A percentile compares a stretch with the other conserved stretches of the same genome.
Conservation (phyloP, 1,140 invertebrate species). For the Gonioctena quinquepunctata region DNA sequence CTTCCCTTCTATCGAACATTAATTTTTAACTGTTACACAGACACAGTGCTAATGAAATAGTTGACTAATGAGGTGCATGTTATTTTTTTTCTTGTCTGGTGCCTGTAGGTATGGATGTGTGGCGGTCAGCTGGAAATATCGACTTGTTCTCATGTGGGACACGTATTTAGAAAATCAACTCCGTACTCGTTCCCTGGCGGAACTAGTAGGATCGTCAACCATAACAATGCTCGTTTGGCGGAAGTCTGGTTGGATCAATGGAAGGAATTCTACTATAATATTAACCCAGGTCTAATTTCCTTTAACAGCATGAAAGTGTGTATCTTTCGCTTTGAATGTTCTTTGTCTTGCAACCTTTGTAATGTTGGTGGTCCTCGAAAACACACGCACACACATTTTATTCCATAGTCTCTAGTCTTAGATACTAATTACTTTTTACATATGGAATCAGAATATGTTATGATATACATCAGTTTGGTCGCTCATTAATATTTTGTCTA, state of each 20-base stretch:
- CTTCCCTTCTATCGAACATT: neutral
- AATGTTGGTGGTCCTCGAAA: too few relatives aligned
- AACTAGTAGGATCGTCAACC: slow-evolving; percentile 96
- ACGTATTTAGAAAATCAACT: slow-evolving; percentile 98
- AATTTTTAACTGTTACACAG: neutral
- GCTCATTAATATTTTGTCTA: too few relatives aligned
- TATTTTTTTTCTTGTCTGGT: neutral
- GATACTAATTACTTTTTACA: too few relatives aligned
- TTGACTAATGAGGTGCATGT: slow-evolving; percentile 13
- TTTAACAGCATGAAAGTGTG: slow-evolving; percentile 22
- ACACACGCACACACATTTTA: too few relatives aligned
- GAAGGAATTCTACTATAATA: slow-evolving; percentile 98
- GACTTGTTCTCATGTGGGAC: slow-evolving; percentile 97
- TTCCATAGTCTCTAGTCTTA: too few relatives aligned
- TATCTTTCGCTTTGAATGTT: slow-evolving; percentile 2
- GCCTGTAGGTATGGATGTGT: slow-evolving; percentile 92
- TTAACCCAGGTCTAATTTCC: slow-evolving; percentile 81
- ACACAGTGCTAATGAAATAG: neutral
- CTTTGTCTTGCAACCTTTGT: neutral
- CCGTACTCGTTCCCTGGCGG: slow-evolving; percentile 99
- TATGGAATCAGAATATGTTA: too few relatives aligned
- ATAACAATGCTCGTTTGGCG: slow-evolving; percentile 95
- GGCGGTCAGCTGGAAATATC: slow-evolving; percentile 94
- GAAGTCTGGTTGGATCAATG: slow-evolving; percentile 98
- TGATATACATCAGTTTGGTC: too few relatives aligned